Evolutionary conservation across 2,888 invertebrate genomes (phyloP).

Genomic region (Pediacus dermestoides): DNA sequence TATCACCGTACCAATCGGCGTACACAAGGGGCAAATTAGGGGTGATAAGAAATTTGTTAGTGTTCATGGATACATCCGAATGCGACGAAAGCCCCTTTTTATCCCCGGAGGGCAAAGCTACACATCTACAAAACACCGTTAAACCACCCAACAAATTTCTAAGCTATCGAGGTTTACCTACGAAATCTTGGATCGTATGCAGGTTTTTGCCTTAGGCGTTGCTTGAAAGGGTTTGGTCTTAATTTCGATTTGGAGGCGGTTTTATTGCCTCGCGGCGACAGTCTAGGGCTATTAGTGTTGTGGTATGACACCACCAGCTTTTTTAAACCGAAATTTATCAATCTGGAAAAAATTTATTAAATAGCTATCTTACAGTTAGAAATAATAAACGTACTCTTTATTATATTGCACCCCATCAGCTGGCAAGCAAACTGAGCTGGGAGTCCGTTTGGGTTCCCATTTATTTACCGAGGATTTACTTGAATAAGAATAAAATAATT

Average conservation of each 20-base stretch:
- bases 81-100: too few relatives aligned
- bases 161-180: too few relatives aligned
- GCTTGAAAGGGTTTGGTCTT: slow-evolving; percentile 11
- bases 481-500: slow-evolving; percentile 12
- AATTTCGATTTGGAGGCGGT: slow-evolving; percentile 6
- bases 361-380: slow-evolving; percentile 12
- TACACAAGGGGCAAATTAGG: too few relatives aligned
- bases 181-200: slow-evolving; percentile 17
- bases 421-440: slow-evolving; percentile 13
- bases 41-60: too few relatives aligned
- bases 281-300: slow-evolving; percentile 11
- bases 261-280: slow-evolving; percentile 5
- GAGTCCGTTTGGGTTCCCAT: slow-evolving; percentile 6
- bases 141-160: too few relatives aligned
- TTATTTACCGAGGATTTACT: slow-evolving; percentile 9
- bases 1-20: too few relatives aligned
- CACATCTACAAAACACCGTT: too few relatives aligned
- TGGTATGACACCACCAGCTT: slow-evolving; percentile 23
- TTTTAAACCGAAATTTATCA: slow-evolving; percentile 24
- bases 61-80: too few relatives aligned
- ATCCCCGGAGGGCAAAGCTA: too few relatives aligned
- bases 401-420: slow-evolving; percentile 17
- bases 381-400: slow-evolving; percentile 19
- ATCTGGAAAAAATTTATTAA: slow-evolving; percentile 17
- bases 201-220: slow-evolving; percentile 8